These are phyloP conservation scores for Aphyosemion australe DNA, from an alignment of 2,113 vertebrate genomes.

Conservation along the genomic window DNA sequence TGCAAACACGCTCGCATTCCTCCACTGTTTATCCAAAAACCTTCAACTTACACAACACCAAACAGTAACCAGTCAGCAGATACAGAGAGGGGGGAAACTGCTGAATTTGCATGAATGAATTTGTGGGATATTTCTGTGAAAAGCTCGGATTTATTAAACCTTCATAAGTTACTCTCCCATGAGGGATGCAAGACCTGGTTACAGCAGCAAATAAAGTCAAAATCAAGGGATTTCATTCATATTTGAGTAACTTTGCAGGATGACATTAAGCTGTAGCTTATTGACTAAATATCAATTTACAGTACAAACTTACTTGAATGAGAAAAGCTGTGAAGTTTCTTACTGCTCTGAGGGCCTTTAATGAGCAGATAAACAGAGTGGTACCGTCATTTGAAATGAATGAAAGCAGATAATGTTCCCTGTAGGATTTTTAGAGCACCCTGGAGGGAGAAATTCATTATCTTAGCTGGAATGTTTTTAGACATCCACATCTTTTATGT, in stretches of 20 bases:
- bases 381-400: too few species aligned
- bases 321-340: too few species aligned
- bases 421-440: too few species aligned
- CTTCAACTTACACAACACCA: slow-evolving; percentile 10
- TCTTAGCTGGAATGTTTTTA: too few species aligned
- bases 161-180: background rate
- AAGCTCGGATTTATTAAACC: background rate
- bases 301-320: too few species aligned
- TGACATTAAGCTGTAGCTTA: background rate
- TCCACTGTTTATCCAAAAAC: slow-evolving; percentile 36
- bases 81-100: background rate
- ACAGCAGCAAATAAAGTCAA: background rate
- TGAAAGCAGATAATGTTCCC: too few species aligned
- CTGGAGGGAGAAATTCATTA: too few species aligned
- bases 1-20: slow-evolving; percentile 60
- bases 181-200: background rate
- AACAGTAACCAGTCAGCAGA: slow-evolving; percentile 44
- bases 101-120: slow-evolving; percentile 1
- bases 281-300: too few species aligned
- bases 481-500: too few species aligned
- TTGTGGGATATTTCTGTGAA: too few species aligned
- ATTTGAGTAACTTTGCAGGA: background rate
- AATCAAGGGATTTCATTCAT: background rate
- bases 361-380: too few species aligned
- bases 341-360: too few species aligned